Percentiles rank a stretch among this genome's conserved stretches.
Conservation (phyloP, 1,140 invertebrate genomes). For the Parasteatoda tepidariorum region DNA sequence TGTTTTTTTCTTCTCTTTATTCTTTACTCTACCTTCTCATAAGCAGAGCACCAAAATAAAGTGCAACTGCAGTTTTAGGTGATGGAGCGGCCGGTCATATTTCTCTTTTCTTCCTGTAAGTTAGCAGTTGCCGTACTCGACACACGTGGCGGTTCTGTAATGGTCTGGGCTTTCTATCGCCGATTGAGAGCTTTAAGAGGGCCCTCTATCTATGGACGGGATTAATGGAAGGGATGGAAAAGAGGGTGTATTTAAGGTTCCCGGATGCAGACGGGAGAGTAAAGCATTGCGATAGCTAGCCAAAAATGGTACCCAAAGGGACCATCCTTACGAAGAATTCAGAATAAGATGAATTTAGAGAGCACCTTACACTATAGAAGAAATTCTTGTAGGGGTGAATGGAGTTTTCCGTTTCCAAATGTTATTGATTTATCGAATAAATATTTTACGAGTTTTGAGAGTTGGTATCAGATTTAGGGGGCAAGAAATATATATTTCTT, state of each 20-base stretch:
- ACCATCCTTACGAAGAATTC: constrained; percentile 7
- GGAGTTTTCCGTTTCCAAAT: not conserved
- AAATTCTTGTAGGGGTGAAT: not conserved
- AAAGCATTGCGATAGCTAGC: not conserved
- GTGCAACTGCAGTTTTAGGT: constrained; percentile 24
- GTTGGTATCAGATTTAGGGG: not conserved
- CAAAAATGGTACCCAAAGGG: constrained; percentile 28
- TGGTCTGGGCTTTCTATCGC: constrained; percentile 22
- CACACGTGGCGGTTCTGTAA: constrained; percentile 11
- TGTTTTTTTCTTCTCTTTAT: not conserved
- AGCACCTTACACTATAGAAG: not conserved
- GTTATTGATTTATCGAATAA: not conserved
- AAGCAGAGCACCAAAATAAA: constrained; percentile 12
- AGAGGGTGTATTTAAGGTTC: constrained; percentile 25
- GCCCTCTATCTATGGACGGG: constrained; percentile 15
- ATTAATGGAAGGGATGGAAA: constrained; percentile 16
- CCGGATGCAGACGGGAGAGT: not conserved
- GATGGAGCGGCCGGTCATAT: constrained; percentile 42
- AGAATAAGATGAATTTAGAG: constrained; percentile 11
- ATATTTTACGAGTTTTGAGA: not conserved
- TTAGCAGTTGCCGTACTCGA: not conserved
- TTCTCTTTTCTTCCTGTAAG: not conserved
- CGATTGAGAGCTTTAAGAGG: constrained; percentile 7
- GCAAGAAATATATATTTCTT: not conserved
- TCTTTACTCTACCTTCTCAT: not conserved